A percentile compares a stretch with the other conserved stretches of the same genome.
Evolutionary conservation across 2,113 vertebrate species (phyloP).

Genomic region (Muscicapa adusta): DNA sequence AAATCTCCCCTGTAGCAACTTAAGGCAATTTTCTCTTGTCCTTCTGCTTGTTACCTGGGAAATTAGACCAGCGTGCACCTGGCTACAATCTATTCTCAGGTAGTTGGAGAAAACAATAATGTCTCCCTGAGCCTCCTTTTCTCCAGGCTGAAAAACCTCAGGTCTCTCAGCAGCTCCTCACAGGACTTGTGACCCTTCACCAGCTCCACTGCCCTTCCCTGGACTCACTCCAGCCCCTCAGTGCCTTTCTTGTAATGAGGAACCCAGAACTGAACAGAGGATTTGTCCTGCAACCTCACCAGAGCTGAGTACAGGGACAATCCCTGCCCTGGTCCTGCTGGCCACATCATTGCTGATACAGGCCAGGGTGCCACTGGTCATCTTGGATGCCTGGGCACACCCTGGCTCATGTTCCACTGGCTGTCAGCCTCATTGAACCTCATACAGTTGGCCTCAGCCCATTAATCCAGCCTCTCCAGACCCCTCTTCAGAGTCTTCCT

Average conservation of each 20-base stretch:
- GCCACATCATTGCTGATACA: no score
- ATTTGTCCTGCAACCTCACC: not conserved
- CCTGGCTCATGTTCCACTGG: not conserved
- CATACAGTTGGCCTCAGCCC: not conserved
- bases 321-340: not conserved
- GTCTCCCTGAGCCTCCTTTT: not conserved
- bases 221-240: no score
- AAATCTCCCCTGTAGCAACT: not conserved
- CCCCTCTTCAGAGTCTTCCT: not conserved
- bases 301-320: accelerated
- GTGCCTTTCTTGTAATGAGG: no score
- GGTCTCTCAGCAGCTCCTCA: not conserved
- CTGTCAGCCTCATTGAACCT: not conserved
- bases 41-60: not conserved
- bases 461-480: not conserved
- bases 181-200: not conserved
- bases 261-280: no score
- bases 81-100: not conserved
- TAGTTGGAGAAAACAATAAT: not conserved
- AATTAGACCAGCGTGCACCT: not conserved
- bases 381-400: not conserved
- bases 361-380: not conserved
- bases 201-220: no score
- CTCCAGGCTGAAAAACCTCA: not conserved
- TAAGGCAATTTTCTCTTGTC: not conserved